Base-by-base conservation (phyloP, 1,140 invertebrate genomes). In the Drosophila bipectinata region DNA sequence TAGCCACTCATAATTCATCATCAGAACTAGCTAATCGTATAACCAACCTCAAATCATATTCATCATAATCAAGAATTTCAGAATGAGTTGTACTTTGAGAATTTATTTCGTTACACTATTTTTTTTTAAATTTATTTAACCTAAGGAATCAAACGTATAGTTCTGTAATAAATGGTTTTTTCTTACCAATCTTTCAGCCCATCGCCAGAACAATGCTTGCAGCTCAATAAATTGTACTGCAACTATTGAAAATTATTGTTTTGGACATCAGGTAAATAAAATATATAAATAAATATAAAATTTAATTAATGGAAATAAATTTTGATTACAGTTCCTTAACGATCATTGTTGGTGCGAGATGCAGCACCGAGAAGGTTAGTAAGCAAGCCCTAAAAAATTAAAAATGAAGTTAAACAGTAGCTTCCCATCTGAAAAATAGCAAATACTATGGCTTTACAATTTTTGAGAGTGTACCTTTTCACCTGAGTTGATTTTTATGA, bases 321-420 rank as follows among this genome's bases (percentile, higher is more conserved):
- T 62, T 4, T 51, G 8, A 39, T 74, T 52, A 10, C 93, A 93
- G 77, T 93, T 95, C 54, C 92, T 95, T 55, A 93, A 93, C 57
- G 94, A 95, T 91, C 94, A 95, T 84, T 95, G 94, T 80, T 95
- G 94, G 88, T 95, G 94, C 89, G 94, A 95, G 75, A 88, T 92
- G 77, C 90, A 92, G 68, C 93, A 93, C 49, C 52, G 66, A 53
- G 78, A 80, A 60, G 90, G 90, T 91, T 51, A 90, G 90, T 81
- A 18, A 4, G 10, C 10, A 37, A n/a, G 10, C 34, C 34, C 34
- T 37, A 12, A 37, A 37, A 37, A n/a, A 34, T 44, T 5, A 5
- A 44, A 7, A 44, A 12, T 12, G 1, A 37, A 37, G 9, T 12
- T 9, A 28, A 7, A 28, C 5, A 28, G 26, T 28, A 28, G 26